Base-by-base conservation (phyloP, 2,888 invertebrate species). In the Caenorhabditis sp. region DNA sequence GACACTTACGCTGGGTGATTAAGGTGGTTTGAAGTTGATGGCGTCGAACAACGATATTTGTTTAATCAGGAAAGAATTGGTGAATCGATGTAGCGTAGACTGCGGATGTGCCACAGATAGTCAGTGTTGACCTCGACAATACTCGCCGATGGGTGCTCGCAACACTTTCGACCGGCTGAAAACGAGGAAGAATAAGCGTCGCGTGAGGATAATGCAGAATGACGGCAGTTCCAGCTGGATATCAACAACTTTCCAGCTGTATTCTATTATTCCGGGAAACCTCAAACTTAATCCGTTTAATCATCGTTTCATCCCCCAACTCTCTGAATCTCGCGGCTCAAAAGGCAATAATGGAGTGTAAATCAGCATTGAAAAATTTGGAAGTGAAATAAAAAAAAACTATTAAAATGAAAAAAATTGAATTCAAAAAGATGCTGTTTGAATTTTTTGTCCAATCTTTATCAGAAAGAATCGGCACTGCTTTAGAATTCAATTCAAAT, bases 41-140 rank as follows among this genome's bases (percentile, higher is more conserved):
- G 74, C 78, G 76, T 87, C 85, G 51, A 79, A 81, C 47, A 80
- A 74, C 26, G 80, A 79, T 40, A 74, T 77, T 62, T 69, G 84
- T 61, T 72, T 70, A 72, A 76, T 71, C 58, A 67, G 32, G 67
- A 67, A 58, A 11, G 40, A 28, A 28, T 69, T 56, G 55, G 24
- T 56, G 60, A 60, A 51, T 32, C 51, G 71, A 67, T 18, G 62
- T 13, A 40, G 53, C 53, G 51, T 60, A 20, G 65, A 47, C 5
- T 55, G 50, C 22, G 61, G 65, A 32, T 62, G 22, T 18, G 60
- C 78, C 83, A 78, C 62, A 44, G 65, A 80, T 88, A 88, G 88
- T 88, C 88, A 88, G 88, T 90, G 90, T 85, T 90, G 90, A 69
- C 87, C 89, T 78, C 87, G 83, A 82, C 90, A 90, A 84, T 85